Percentiles rank a stretch among this genome's conserved stretches.
Evolutionary conservation across 2,113 vertebrate species (phyloP).

Genomic region (Hydropotes inermis): DNA sequence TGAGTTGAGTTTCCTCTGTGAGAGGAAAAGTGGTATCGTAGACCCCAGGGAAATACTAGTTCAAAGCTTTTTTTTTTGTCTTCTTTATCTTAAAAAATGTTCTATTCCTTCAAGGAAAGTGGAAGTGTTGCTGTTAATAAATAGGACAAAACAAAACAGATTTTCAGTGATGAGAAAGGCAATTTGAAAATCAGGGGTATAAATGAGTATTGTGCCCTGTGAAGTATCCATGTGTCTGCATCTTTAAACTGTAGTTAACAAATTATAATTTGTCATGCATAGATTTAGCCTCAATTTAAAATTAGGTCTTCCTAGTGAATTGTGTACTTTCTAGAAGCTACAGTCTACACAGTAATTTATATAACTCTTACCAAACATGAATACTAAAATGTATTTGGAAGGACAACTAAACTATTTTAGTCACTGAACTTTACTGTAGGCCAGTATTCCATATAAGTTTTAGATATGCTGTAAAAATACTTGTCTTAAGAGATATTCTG

Average conservation of each 20-base stretch:
- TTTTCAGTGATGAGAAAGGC: neutral
- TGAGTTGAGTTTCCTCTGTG: slow-evolving; percentile 16
- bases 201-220: neutral
- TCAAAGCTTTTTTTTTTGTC: neutral
- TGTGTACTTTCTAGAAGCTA: neutral
- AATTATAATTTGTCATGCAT: neutral
- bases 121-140: neutral
- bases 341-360: neutral
- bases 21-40: slow-evolving; percentile 11
- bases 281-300: neutral
- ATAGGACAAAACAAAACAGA: neutral
- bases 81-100: neutral
- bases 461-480: neutral
- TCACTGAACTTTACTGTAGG: neutral
- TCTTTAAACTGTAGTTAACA: neutral
- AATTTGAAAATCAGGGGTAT: neutral
- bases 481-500: neutral
- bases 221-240: neutral
- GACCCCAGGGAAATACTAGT: slow-evolving; percentile 43
- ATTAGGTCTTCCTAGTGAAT: neutral
- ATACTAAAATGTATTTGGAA: neutral
- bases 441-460: neutral
- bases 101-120: neutral
- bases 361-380: neutral
- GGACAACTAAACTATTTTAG: neutral